These are phyloP conservation scores for Philaethria dido DNA, from an alignment of 2,888 invertebrate species.

Conservation along the genomic window DNA sequence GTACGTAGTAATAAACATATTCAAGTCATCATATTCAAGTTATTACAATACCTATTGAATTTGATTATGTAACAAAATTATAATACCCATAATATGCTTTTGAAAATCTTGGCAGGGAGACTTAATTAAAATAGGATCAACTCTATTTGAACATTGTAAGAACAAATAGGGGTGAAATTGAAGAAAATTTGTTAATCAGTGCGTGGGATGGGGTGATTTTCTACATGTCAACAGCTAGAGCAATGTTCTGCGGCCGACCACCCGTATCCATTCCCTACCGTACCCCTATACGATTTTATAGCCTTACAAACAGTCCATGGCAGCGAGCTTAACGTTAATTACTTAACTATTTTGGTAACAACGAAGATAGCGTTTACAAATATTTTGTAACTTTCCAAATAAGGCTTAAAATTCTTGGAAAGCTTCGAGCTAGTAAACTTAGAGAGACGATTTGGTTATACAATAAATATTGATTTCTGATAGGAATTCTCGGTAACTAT, in stretches of 20 bases:
- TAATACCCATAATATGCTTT: conserved; percentile 1
- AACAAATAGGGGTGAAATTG: conserved; percentile 24
- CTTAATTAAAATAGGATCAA: conserved; percentile 13
- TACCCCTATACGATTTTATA: conserved; percentile 31
- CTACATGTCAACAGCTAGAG: conserved; percentile 24
- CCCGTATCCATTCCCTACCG: conserved; percentile 28
- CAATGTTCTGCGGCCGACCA: conserved; percentile 27
- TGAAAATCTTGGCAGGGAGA: background rate
- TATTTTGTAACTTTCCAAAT: conserved; percentile 21
- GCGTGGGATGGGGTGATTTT: conserved; percentile 21
- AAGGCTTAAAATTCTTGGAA: conserved; percentile 13
- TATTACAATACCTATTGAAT: background rate
- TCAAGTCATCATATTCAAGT: no score
- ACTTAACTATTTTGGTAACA: conserved; percentile 25
- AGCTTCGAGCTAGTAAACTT: background rate
- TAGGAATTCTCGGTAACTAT: conserved; percentile 8
- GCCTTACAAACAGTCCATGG: conserved; percentile 28
- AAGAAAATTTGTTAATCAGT: conserved; percentile 27
- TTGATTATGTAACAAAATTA: background rate
- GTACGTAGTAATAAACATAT: no score
- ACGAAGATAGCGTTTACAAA: conserved; percentile 21
- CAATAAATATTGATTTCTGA: conserved; percentile 16
- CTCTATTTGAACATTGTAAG: conserved; percentile 15
- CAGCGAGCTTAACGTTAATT: conserved; percentile 25
- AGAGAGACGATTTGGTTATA: conserved; percentile 2